phyloP scores from a whole-genome alignment of 2,888 invertebrate species.

The Glyphotaelius pellucidus region DNA sequence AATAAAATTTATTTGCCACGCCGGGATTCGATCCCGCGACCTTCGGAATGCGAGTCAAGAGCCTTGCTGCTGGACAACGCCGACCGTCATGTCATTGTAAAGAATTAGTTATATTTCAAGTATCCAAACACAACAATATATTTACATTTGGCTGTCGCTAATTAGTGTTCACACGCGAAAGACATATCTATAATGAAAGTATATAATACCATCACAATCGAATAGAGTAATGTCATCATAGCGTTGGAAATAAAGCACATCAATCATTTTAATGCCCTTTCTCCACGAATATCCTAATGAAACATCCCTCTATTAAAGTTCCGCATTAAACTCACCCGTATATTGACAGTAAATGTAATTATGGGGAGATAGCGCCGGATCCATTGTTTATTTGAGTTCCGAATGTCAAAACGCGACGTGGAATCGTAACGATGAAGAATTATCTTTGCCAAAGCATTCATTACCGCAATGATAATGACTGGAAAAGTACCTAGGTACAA shows the following conservation, averaged over 20 bases:
- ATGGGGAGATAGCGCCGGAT: not conserved
- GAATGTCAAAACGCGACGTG: conserved; percentile 34
- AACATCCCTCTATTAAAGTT: conserved; percentile 30
- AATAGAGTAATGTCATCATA: not conserved
- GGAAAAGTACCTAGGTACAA: not conserved
- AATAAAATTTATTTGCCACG: too few species aligned
- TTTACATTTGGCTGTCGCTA: too few species aligned
- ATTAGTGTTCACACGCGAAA: not conserved
- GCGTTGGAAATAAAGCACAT: not conserved
- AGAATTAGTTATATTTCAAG: too few species aligned
- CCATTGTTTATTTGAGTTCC: conserved; percentile 35
- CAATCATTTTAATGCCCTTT: conserved; percentile 16
- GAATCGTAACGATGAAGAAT: conserved; percentile 36
- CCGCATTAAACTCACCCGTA: not conserved
- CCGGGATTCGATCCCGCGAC: too few species aligned
- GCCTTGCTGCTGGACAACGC: too few species aligned
- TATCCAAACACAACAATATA: too few species aligned
- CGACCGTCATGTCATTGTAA: too few species aligned
- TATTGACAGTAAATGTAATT: conserved; percentile 38
- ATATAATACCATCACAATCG: not conserved
- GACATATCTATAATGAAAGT: not conserved
- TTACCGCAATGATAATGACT: not conserved
- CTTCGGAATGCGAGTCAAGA: too few species aligned
- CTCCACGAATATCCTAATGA: conserved; percentile 28
- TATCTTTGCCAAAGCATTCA: conserved; percentile 20